Percentiles rank a stretch among this genome's conserved stretches.
phyloP scores from a whole-genome alignment of 2,797 vertebrate species.

The Ispidina picta region DNA sequence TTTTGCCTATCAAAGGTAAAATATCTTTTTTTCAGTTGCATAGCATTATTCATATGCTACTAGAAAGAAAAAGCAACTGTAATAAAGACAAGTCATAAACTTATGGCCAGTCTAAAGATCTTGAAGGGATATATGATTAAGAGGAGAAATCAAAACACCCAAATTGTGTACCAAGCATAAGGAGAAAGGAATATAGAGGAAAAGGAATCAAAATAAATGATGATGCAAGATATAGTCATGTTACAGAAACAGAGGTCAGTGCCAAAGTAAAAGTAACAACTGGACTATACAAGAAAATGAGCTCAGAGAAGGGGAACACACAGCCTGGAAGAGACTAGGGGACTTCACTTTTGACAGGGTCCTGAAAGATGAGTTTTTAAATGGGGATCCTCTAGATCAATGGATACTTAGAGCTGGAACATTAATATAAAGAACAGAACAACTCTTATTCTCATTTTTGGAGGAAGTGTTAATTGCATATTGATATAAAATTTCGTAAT shows the following conservation, averaged over 20 bases:
- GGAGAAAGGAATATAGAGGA: not conserved
- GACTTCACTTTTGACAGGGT: not conserved
- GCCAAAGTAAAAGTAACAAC: not conserved
- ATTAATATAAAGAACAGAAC: not conserved
- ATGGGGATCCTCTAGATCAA: not conserved
- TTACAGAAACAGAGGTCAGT: not conserved
- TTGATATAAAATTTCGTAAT: not conserved
- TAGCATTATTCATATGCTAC: not conserved
- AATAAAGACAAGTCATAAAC: not conserved
- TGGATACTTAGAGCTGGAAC: not conserved
- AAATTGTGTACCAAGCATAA: not conserved
- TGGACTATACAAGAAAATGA: not conserved
- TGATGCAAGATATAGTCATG: not conserved
- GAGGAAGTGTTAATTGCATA: not conserved
- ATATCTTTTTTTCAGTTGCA: not conserved
- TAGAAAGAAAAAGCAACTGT: not conserved
- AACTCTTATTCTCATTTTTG: not conserved
- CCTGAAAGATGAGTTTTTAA: not conserved
- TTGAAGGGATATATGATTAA: not conserved
- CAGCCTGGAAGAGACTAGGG: not conserved
- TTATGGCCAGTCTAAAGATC: not conserved
- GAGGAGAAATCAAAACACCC: not conserved
- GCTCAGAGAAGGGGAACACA: not conserved
- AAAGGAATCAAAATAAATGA: not conserved
- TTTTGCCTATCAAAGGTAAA: not conserved